Evolutionary conservation across 1,140 invertebrate genomes (phyloP).

Genomic region (Copidosoma floridanum): DNA sequence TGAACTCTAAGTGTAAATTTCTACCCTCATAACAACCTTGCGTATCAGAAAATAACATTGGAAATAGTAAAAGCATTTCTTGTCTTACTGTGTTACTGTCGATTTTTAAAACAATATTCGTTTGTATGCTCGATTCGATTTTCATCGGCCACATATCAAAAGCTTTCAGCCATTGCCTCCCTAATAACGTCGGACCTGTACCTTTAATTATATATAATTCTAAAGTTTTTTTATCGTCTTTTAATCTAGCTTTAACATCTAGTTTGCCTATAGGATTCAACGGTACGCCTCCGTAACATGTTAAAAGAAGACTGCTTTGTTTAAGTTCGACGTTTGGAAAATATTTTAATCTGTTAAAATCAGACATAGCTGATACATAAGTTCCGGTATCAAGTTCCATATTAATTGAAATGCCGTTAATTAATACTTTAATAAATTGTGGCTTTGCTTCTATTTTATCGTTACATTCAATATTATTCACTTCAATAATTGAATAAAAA

Average conservation of each 20-base stretch:
- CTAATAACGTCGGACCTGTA: conserved; percentile 7
- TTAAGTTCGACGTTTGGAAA: neutral
- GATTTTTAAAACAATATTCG: neutral
- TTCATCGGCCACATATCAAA: conserved; percentile 14
- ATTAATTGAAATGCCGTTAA: neutral
- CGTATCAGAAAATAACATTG: conserved; percentile 34
- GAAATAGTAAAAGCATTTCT: too few species aligned
- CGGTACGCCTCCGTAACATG: neutral
- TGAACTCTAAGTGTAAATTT: neutral
- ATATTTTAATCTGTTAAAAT: neutral
- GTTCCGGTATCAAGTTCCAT: neutral
- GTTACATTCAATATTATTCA: too few species aligned
- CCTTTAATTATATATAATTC: conserved; percentile 17
- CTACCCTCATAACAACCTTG: neutral
- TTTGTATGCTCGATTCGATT: neutral
- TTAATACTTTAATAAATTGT: neutral
- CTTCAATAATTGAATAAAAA: too few species aligned
- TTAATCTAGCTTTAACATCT: neutral
- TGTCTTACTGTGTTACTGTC: neutral
- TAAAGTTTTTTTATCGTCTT: neutral
- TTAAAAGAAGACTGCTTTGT: neutral
- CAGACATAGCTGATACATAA: conserved; percentile 1
- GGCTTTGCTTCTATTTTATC: conserved; percentile 3
- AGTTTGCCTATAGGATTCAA: neutral
- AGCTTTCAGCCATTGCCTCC: conserved; percentile 16